A percentile compares a stretch with the other conserved stretches of the same genome.
Conservation (phyloP, 2,888 invertebrate species). For the Pantelozetes paolii region DNA sequence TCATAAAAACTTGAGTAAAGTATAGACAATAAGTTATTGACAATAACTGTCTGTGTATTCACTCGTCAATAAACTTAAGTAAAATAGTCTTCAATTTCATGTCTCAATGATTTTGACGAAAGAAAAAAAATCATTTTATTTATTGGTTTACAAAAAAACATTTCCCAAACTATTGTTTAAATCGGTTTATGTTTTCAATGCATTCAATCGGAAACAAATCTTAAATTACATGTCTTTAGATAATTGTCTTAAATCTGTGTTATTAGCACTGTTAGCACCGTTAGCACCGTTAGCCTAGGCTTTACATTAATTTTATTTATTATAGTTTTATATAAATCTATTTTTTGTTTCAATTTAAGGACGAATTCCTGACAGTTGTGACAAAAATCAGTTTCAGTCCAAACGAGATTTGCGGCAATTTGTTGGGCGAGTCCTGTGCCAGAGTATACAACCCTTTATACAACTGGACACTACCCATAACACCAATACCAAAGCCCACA, state of each 20-base stretch:
- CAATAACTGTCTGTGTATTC: too few relatives aligned
- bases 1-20: neutral
- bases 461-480: constrained; percentile 47
- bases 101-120: constrained; percentile 11
- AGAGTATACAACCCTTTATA: constrained; percentile 44
- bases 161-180: neutral
- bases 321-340: neutral
- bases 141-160: constrained; percentile 17
- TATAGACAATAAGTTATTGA: too few relatives aligned
- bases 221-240: neutral
- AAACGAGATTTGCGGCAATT: constrained; percentile 46
- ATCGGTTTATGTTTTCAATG: constrained; percentile 17
- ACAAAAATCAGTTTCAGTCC: constrained; percentile 44
- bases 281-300: neutral
- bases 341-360: constrained; percentile 42
- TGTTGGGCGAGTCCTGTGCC: constrained; percentile 45
- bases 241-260: neutral
- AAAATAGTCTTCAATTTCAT: constrained; percentile 25
- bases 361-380: constrained; percentile 46
- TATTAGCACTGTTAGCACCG: neutral
- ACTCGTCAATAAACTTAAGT: constrained; percentile 22
- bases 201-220: constrained; percentile 10
- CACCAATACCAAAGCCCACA: constrained; percentile 46
- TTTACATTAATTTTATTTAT: constrained; percentile 14
- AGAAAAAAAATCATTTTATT: neutral